Percentiles rank a stretch among this genome's conserved stretches.
Evolutionary conservation across 2,113 vertebrate species (phyloP).

Genomic region (Rhinogobius similis): DNA sequence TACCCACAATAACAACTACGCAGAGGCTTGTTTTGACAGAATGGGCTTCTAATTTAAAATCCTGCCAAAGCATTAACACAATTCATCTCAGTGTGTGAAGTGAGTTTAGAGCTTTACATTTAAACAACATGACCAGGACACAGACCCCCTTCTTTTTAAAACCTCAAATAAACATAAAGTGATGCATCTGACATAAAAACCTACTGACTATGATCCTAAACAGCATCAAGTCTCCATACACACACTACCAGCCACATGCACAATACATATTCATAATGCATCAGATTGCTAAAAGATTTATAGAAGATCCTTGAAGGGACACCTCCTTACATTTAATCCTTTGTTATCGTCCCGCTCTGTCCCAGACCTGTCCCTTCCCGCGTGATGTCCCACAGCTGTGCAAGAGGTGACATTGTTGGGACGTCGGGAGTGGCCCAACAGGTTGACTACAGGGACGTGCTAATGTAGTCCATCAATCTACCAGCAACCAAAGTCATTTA

Average conservation of each 20-base stretch:
- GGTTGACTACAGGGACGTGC: slow-evolving; percentile 14
- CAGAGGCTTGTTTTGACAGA: too few relatives aligned
- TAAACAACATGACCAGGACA: neutral
- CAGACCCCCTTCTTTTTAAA: neutral
- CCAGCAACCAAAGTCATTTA: slow-evolving; percentile 28
- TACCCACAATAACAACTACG: too few relatives aligned
- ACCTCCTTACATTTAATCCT: slow-evolving; percentile 37
- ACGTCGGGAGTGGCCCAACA: slow-evolving; percentile 26
- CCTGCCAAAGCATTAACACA: too few relatives aligned
- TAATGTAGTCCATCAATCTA: slow-evolving; percentile 38
- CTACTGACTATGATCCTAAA: slow-evolving; percentile 1
- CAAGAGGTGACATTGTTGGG: slow-evolving; percentile 35
- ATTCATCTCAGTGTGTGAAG: too few relatives aligned
- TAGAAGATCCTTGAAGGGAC: neutral
- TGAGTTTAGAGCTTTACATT: too few relatives aligned
- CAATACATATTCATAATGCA: slow-evolving; percentile 14
- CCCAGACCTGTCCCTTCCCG: slow-evolving; percentile 1
- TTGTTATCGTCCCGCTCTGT: slow-evolving; percentile 18
- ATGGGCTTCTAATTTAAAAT: too few relatives aligned
- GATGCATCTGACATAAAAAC: neutral
- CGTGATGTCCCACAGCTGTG: slow-evolving; percentile 19
- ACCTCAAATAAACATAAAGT: neutral
- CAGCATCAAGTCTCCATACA: neutral
- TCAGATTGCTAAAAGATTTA: slow-evolving; percentile 4
- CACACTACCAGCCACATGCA: slow-evolving; percentile 3